Base-by-base conservation (phyloP, 2,888 invertebrate species). In the Drosophila koepferae region DNA sequence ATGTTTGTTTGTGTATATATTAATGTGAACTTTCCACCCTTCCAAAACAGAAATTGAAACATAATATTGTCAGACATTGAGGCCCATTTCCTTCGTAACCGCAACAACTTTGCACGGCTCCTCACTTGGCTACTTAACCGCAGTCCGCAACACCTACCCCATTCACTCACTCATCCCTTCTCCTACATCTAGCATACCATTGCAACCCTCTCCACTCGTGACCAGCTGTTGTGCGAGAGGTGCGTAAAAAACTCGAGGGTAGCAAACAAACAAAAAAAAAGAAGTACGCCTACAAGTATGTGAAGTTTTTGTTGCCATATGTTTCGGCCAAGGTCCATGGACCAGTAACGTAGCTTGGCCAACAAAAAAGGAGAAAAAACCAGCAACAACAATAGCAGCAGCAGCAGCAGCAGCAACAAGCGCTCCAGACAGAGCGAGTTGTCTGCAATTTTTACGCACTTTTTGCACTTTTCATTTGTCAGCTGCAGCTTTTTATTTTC, bases 21-120 rank as follows among this genome's bases (percentile, higher is more conserved):
- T 36, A 18, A 51, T 51, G 18, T 36, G 51, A 51, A 46, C 44
- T 9, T 60, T 44, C 61, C 34, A 51, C 63, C 74, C 61, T 48
- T 70, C 72, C 74, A 63, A 58, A 68, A 51, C 63, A 71, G 68
- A 89, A 90, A 86, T 86, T 86, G 88, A 86, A 86, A 89, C 86
- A 86, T 82, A 86, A 86, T 90, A 91, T 91, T 88, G 89, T 80
- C 90, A 87, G 91, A 90, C 90, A 86, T 88, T 88, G 90, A 87
- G 83, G 82, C 88, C 89, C 90, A 90, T 74, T 86, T 86, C 90
- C 90, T 86, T 74, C 61, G 72, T 64, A 75, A 90, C 90, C 85
- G 88, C 85, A 86, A 84, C 87, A 89, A 67, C 87, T 86, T 90
- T 66, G 64, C 77, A 46, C 9, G 16, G 31, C 69, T 51, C 54